Evolutionary conservation across 2,113 vertebrate species (phyloP), one percentile per base, ranked within the genome.

Genomic region (Crocuta crocuta): DNA sequence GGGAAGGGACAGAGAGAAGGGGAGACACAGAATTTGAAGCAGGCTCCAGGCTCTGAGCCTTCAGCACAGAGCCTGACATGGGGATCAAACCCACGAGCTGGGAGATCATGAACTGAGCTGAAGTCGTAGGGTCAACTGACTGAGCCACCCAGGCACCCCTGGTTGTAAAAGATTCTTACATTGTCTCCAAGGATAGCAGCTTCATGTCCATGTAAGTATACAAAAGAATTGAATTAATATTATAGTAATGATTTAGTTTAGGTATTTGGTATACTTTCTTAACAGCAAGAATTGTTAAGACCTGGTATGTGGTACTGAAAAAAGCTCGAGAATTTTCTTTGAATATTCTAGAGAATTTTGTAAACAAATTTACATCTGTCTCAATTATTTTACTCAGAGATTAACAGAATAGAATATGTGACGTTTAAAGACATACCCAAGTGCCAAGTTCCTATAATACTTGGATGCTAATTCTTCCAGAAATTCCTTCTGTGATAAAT

Each of bases 251-350:
- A 88, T 58, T 85, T 48, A 24, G 8, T 89, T 85, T 33, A 87
- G 58, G 17, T 23, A 78, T 71, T 61, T 45, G 16, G 1, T 63
- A 91, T 89, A 73, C 5, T 33, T 80, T 76, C 71, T 63, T 91
- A 81, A 93, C 4, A 48, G n/a, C 13, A 89, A 93, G 43, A 39
- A 96, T 68, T 93, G n/a, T 82, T 91, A 85, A 94, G 17, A 90
- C 78, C 33, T 83, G 10, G 10, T 94, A 89, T 35, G 70, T 84
- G 15, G 13, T 65, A n/a, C 21, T 43, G 33, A 63, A 86, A 53
- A 93, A 71, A n/a, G 5, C 7, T 84, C 4, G 9, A 80, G 15
- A 83, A 89, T 48, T 94, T 33, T n/a, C 23, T 87, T 48, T 65
- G 12, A 95, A 65, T 78, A 81, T 28, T 71, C 26, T 48, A 87